Conservation (phyloP, 30 jellyfish, hydroid and myxozoan species). For the Nemopilema nomurai region DNA sequence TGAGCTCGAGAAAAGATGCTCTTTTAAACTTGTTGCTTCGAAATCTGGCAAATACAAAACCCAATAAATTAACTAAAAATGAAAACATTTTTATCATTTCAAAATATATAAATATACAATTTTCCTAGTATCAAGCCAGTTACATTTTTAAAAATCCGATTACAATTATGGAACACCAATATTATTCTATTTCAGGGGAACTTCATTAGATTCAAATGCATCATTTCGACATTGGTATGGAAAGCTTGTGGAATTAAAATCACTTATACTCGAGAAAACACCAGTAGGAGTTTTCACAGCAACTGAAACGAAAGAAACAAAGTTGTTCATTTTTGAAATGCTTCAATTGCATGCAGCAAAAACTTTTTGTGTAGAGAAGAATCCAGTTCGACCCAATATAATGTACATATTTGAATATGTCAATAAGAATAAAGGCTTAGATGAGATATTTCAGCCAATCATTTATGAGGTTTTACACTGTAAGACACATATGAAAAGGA, state of each 20-base stretch:
- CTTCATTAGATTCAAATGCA: neutral
- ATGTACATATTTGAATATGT: slow-evolving; percentile 20
- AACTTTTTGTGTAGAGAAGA: slow-evolving; percentile 19
- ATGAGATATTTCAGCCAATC: slow-evolving; percentile 20
- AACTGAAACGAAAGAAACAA: slow-evolving; percentile 34
- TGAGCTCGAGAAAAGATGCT: neutral
- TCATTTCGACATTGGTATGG: slow-evolving; percentile 40
- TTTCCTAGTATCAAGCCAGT: neutral
- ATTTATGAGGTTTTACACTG: slow-evolving; percentile 1
- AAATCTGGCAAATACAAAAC: neutral
- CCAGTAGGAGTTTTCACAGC: slow-evolving; percentile 32
- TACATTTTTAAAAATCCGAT: neutral
- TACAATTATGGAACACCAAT: neutral
- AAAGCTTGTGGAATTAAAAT: slow-evolving; percentile 15
- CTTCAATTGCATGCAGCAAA: slow-evolving; percentile 17
- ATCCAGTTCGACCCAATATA: slow-evolving; percentile 20
- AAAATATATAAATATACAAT: neutral
- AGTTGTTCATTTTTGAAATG: neutral
- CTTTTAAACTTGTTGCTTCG: neutral
- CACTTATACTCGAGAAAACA: slow-evolving; percentile 27
- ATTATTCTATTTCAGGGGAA: neutral
- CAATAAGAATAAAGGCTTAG: slow-evolving; percentile 21
- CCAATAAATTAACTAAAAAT: neutral
- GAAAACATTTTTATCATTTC: neutral
- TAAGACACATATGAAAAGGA: neutral